Evolutionary conservation across 1,140 invertebrate species (phyloP).

Genomic region (Aricia agestis): DNA sequence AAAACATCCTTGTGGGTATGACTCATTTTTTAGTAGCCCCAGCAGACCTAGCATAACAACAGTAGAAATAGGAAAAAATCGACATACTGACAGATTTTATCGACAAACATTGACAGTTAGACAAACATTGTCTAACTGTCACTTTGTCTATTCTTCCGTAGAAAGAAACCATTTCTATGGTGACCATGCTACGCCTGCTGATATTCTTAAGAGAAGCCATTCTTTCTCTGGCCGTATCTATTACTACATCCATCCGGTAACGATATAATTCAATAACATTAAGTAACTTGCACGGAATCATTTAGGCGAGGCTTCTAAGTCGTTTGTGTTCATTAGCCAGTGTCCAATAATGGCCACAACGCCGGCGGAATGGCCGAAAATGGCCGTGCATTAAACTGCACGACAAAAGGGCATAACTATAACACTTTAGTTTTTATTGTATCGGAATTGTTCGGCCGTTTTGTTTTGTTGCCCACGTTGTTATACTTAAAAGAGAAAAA

Average conservation of each 20-base stretch:
- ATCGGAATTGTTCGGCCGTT: not conserved
- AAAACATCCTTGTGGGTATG: too few species aligned
- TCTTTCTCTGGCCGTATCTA: not conserved
- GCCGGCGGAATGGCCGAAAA: conserved; percentile 12
- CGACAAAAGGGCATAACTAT: conserved; percentile 6
- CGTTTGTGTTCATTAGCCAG: conserved; percentile 12
- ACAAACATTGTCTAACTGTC: too few species aligned
- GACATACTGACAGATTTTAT: too few species aligned
- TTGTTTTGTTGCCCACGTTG: not conserved
- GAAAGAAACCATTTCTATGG: too few species aligned
- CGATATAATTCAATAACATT: conserved; percentile 4
- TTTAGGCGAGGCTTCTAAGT: conserved; percentile 3
- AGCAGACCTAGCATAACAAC: too few species aligned
- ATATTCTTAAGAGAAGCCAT: too few species aligned
- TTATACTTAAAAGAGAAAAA: too few species aligned
- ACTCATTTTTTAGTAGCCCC: too few species aligned
- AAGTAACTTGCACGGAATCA: conserved; percentile 9
- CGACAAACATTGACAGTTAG: too few species aligned
- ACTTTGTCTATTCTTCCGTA: too few species aligned
- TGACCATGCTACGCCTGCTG: too few species aligned
- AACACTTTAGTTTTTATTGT: conserved; percentile 13
- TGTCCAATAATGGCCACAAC: conserved; percentile 9
- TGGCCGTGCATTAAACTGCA: conserved; percentile 7
- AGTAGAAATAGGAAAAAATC: too few species aligned
- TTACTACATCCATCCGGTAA: not conserved